Evolutionary conservation across 2,797 vertebrate genomes (phyloP), one percentile per base, ranked within the genome.

Genomic region (Eutrigla gurnardus): DNA sequence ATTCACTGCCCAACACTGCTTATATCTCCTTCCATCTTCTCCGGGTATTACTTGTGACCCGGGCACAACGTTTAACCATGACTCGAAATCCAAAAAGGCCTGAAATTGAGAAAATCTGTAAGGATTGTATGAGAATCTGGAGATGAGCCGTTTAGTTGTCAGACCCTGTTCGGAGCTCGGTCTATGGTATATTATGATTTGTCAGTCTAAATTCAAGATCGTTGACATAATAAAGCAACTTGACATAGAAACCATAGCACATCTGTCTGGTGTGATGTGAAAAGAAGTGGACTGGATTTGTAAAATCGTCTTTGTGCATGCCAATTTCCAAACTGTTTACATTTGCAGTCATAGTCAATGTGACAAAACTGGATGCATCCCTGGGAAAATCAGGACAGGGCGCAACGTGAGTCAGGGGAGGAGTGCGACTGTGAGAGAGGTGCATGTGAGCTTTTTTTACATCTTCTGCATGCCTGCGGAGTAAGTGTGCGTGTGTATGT

Each of bases 341-440:
- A 49, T 49, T 53, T 7, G 3, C 46, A 3, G n/a, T 66, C n/a
- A 7, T 14, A 52, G 70, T 70, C 13, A 33, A 43, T 73, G 42
- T 6, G 60, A 53, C 42, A 46, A 18, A 35, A 8, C 11, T 62
- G 43, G 32, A 58, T 40, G 46, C 46, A 65, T 57, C 25, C 52
- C 62, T 84, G 86, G 76, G 85, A 90, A 88, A 77, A 54, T 54
- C 18, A 6, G 37, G 65, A 83, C 62, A 75, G 85, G 71, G 73
- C 73, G 70, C 62, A 73, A 58, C 59, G 61, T 88, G 86, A 92
- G 76, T 91, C 87, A 87, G 77, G 39, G 36, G 73, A 71, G 80
- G 82, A n/a, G 79, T 42, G 82, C 0, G 40, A 1, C 57, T 32
- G 58, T 37, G 43, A 35, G 35, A 36, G 53, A 52, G 58, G 12